These are phyloP conservation scores for Nycticryphes semicollaris DNA, from an alignment of 2,113 vertebrate genomes.

Conservation along the genomic window DNA sequence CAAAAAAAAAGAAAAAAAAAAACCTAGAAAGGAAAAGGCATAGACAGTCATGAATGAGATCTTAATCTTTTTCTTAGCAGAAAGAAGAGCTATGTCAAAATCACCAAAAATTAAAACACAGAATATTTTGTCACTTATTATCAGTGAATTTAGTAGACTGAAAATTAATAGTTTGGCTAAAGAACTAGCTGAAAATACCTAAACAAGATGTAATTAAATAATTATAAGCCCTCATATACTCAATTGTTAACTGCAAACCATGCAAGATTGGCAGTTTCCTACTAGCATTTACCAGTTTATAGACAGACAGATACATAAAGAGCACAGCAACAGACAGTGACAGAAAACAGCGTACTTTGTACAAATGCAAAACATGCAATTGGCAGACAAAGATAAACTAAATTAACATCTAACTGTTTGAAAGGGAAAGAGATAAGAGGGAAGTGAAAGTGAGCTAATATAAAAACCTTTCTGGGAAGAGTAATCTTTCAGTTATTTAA, in stretches of 20 bases:
- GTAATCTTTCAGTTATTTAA: not conserved
- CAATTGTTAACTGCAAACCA: not conserved
- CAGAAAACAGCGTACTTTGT: not conserved
- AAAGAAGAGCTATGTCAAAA: not conserved
- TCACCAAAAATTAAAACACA: not conserved
- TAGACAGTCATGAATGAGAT: not conserved
- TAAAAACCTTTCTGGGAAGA: not conserved
- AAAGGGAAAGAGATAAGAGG: not conserved
- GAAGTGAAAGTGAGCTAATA: not conserved
- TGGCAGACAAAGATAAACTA: not conserved
- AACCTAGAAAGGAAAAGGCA: not conserved
- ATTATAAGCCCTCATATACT: not conserved
- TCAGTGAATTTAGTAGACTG: not conserved
- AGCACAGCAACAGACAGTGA: not conserved
- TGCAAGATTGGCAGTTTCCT: rapidly evolving
- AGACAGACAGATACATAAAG: not conserved
- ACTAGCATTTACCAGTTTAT: not conserved
- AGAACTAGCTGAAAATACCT: not conserved
- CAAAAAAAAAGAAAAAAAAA: not conserved
- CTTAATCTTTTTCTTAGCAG: not conserved
- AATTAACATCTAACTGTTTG: not conserved
- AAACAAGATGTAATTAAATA: not conserved
- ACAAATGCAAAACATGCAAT: not conserved
- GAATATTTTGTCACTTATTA: not conserved
- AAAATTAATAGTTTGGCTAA: not conserved